Conservation (phyloP, 2,113 vertebrate genomes). For the Festucalex cinctus region DNA sequence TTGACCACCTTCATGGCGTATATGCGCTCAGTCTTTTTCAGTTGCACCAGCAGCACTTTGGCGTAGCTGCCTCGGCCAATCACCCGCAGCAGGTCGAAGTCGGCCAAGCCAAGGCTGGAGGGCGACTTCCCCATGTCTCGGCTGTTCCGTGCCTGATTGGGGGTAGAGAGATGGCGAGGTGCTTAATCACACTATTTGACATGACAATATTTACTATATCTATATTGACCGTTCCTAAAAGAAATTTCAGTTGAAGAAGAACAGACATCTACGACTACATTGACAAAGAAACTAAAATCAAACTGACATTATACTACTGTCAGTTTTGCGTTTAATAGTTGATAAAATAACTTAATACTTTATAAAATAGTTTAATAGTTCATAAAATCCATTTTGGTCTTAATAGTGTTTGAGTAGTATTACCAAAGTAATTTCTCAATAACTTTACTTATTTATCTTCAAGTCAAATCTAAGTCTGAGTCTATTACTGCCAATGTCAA, state of each 20-base stretch:
- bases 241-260: background rate
- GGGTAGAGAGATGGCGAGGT: background rate
- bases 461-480: no score
- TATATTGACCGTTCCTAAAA: background rate
- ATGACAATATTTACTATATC: background rate
- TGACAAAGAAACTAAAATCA: background rate
- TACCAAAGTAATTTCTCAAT: no score
- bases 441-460: no score
- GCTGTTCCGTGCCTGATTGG: conserved; percentile 84
- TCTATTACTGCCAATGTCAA: no score
- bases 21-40: conserved; percentile 97
- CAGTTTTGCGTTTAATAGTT: no score
- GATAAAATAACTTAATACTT: no score
- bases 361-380: no score
- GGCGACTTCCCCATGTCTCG: conserved; percentile 90
- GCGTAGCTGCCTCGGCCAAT: conserved; percentile 98
- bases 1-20: conserved; percentile 99
- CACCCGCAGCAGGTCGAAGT: conserved; percentile 94
- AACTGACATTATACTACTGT: no score
- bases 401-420: no score
- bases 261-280: background rate
- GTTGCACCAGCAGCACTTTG: conserved; percentile 91
- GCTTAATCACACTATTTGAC: no score
- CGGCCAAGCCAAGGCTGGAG: conserved; percentile 89
- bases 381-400: no score